Evolutionary conservation across 1,140 invertebrate genomes (phyloP).

Genomic region (Halotydeus destructor): DNA sequence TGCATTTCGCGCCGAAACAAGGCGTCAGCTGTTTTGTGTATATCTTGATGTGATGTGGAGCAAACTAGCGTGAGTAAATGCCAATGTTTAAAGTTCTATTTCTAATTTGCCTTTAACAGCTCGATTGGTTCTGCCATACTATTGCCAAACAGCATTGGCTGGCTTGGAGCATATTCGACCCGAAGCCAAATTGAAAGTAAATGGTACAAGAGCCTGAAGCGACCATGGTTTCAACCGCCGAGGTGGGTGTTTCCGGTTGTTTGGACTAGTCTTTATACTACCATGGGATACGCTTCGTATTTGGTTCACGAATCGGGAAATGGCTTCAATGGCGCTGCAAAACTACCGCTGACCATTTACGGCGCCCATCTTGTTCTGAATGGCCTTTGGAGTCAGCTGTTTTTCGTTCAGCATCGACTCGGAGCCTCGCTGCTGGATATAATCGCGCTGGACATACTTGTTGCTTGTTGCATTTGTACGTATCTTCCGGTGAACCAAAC

Average conservation of each 20-base stretch:
- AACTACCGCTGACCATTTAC: conserved; percentile 44
- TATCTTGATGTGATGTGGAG: too few species aligned
- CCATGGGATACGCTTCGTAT: conserved; percentile 69
- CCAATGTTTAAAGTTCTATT: too few species aligned
- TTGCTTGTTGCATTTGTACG: conserved; percentile 35
- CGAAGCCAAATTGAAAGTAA: not conserved
- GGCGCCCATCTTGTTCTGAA: conserved; percentile 53
- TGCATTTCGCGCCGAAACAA: too few species aligned
- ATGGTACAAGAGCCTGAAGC: too few species aligned
- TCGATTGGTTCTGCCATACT: too few species aligned
- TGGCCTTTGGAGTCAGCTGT: conserved; percentile 67
- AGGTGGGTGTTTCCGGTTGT: conserved; percentile 54
- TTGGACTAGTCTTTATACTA: conserved; percentile 54
- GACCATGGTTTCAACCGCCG: conserved; percentile 60
- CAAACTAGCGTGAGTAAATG: too few species aligned
- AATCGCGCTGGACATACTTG: conserved; percentile 35
- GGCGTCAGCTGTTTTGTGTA: too few species aligned
- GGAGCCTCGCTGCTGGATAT: conserved; percentile 54
- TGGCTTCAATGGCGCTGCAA: conserved; percentile 38
- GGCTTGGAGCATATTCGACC: not conserved
- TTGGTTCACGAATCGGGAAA: conserved; percentile 52
- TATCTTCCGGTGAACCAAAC: conserved; percentile 43
- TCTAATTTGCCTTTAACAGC: too few species aligned
- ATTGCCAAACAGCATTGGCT: not conserved
- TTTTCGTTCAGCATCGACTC: conserved; percentile 48